Evolutionary conservation across 1,140 invertebrate genomes (phyloP).

Genomic region (Triops cancriformis): DNA sequence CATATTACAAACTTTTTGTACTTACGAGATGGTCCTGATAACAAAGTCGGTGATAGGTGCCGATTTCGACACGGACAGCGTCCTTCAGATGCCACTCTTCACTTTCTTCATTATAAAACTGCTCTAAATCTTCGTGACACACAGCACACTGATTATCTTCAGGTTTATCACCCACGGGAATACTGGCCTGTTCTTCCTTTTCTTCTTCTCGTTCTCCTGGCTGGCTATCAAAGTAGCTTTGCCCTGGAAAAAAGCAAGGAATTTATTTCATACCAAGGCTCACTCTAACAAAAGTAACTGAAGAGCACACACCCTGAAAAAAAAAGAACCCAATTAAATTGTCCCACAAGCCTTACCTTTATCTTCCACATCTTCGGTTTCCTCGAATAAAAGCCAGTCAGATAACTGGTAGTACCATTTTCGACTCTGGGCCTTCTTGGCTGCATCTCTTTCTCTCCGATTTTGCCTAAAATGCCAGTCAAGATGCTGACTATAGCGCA

Average conservation of each 20-base stretch:
- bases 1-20: slow-evolving; percentile 49
- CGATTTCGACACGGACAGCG: slow-evolving; percentile 53
- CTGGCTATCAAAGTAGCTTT: slow-evolving; percentile 23
- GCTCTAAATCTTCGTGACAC: slow-evolving; percentile 82
- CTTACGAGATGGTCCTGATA: slow-evolving; percentile 61
- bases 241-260: background rate
- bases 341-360: slow-evolving; percentile 50
- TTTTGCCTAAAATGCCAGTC: slow-evolving; percentile 97
- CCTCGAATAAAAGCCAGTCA: slow-evolving; percentile 91
- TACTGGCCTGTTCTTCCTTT: slow-evolving; percentile 44
- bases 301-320: too few species aligned
- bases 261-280: too few species aligned
- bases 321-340: too few species aligned
- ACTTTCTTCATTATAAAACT: slow-evolving; percentile 89
- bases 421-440: slow-evolving; percentile 67
- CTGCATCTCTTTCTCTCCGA: slow-evolving; percentile 71
- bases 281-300: too few species aligned
- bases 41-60: slow-evolving; percentile 80
- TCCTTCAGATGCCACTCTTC: slow-evolving; percentile 91
- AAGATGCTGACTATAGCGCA: slow-evolving; percentile 77
- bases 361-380: slow-evolving; percentile 86
- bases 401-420: slow-evolving; percentile 81
- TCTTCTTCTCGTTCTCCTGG: slow-evolving; percentile 22
- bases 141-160: slow-evolving; percentile 63
- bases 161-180: slow-evolving; percentile 42